These are phyloP conservation scores for Leptinotarsa texana DNA, from an alignment of 1,140 invertebrate species.

Conservation along the genomic window DNA sequence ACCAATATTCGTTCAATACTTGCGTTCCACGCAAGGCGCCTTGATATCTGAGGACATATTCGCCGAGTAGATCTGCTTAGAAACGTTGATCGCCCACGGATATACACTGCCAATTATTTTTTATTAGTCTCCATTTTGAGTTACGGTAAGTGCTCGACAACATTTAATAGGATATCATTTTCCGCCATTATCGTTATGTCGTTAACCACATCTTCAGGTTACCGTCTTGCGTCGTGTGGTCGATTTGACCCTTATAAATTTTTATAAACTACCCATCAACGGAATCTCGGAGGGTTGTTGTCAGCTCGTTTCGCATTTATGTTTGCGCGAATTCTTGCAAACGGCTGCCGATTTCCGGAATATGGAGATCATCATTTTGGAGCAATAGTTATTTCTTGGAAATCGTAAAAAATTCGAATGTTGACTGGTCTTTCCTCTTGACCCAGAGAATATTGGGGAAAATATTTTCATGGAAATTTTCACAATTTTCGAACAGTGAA, in stretches of 20 bases:
- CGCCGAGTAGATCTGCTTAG: not conserved
- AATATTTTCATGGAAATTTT: too few species aligned
- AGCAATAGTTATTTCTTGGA: not conserved
- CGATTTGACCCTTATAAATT: constrained; percentile 1
- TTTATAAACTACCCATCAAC: not conserved
- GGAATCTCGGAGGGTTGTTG: not conserved
- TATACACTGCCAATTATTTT: not conserved
- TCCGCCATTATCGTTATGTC: constrained; percentile 2
- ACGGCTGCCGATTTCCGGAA: not conserved
- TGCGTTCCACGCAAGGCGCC: too few species aligned
- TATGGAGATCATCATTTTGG: not conserved
- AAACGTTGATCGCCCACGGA: not conserved
- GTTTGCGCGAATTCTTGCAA: not conserved
- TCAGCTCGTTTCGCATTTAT: not conserved
- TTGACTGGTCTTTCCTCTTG: too few species aligned
- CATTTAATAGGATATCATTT: constrained; percentile 6
- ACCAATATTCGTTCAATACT: too few species aligned
- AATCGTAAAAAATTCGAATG: too few species aligned
- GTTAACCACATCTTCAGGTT: constrained; percentile 3
- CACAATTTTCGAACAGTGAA: too few species aligned
- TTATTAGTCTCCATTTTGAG: not conserved
- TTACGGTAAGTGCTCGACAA: not conserved
- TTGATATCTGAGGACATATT: too few species aligned
- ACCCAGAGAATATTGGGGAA: too few species aligned
- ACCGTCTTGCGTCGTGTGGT: not conserved